Percentiles rank a stretch among this genome's conserved stretches.
phyloP scores from a whole-genome alignment of 2,888 invertebrate species.

The Ochropacha duplaris region DNA sequence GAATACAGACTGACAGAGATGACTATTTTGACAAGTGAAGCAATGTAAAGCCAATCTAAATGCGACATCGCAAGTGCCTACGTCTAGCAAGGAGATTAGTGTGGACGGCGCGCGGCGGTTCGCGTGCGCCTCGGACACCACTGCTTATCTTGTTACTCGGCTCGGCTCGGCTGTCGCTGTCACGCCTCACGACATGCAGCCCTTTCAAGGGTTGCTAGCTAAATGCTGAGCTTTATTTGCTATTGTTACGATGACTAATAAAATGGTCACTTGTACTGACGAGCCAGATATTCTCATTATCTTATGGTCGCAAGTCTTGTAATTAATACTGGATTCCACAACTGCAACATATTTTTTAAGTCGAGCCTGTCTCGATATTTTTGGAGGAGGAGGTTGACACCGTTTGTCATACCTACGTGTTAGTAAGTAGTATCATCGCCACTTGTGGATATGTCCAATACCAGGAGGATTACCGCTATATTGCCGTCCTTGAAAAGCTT shows the following conservation, averaged over 20 bases:
- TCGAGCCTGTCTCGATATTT: not conserved
- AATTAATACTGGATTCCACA: not conserved
- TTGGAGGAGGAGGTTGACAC: too few species aligned
- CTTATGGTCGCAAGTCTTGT: not conserved
- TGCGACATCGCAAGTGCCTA: conserved; percentile 22
- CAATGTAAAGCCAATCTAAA: conserved; percentile 34
- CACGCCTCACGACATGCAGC: conserved; percentile 52
- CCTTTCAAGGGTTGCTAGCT: conserved; percentile 36
- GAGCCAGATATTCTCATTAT: not conserved
- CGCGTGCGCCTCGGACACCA: conserved; percentile 40
- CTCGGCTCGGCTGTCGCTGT: conserved; percentile 60
- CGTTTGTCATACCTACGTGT: too few species aligned
- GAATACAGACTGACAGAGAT: conserved; percentile 20
- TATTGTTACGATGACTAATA: conserved; percentile 18
- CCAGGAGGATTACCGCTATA: too few species aligned
- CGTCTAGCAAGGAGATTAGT: conserved; percentile 44
- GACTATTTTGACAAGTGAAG: conserved; percentile 41
- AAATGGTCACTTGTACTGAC: not conserved
- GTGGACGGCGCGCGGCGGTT: conserved; percentile 36
- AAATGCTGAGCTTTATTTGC: conserved; percentile 53
- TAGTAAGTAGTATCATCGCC: too few species aligned
- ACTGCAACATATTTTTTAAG: not conserved
- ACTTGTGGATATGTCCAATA: too few species aligned
- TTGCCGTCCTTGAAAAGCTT: too few species aligned
- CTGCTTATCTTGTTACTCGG: conserved; percentile 67